These are phyloP conservation scores for Chydorus sphaericus DNA, from an alignment of 2,888 invertebrate genomes.

Conservation along the genomic window DNA sequence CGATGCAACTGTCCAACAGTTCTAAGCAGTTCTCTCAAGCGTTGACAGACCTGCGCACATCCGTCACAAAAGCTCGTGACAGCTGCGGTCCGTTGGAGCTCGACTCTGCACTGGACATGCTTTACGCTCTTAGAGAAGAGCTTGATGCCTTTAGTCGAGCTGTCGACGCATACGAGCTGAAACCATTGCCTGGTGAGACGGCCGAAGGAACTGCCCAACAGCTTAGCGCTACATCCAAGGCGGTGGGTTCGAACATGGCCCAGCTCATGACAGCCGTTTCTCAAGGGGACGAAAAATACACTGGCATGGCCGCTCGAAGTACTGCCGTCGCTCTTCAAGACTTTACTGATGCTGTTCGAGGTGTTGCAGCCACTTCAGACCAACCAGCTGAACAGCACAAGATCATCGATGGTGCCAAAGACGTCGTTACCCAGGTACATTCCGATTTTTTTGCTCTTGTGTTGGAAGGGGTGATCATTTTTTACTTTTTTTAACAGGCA, in stretches of 20 bases:
- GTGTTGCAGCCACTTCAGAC: conserved; percentile 54
- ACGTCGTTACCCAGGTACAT: conserved; percentile 37
- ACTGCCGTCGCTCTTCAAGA: conserved; percentile 61
- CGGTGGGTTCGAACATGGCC: conserved; percentile 67
- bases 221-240: conserved; percentile 48
- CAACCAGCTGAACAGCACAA: conserved; percentile 38
- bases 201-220: conserved; percentile 43
- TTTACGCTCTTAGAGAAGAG: conserved; percentile 63
- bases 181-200: conserved; percentile 74
- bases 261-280: conserved; percentile 73
- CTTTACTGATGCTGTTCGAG: conserved; percentile 57
- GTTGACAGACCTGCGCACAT: conserved; percentile 47
- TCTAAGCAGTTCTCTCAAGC: conserved; percentile 50
- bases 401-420: conserved; percentile 45
- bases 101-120: conserved; percentile 64
- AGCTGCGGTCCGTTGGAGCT: conserved; percentile 65
- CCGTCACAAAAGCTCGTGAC: conserved; percentile 45
- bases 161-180: conserved; percentile 50
- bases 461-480: background rate
- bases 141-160: conserved; percentile 64
- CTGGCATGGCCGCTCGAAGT: conserved; percentile 64
- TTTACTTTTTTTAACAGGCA: conserved; percentile 38
- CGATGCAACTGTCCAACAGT: conserved; percentile 32
- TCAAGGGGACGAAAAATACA: conserved; percentile 63
- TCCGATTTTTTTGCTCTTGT: background rate